Evolutionary conservation across 2,888 invertebrate species (phyloP).

Genomic region (Pogonocherus hispidulus): DNA sequence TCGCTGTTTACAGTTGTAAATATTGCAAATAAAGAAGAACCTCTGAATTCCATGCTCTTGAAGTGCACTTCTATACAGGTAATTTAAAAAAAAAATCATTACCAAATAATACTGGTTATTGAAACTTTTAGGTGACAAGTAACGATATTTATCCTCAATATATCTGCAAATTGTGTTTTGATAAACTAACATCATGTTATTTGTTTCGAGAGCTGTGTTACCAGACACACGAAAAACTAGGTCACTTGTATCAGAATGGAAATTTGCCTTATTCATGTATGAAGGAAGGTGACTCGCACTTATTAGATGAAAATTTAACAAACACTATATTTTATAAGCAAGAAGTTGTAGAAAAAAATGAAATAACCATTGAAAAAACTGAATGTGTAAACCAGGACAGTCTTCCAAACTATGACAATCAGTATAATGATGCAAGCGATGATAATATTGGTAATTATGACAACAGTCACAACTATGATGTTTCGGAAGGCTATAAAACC

Average conservation of each 20-base stretch:
- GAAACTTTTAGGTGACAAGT: slow-evolving; percentile 48
- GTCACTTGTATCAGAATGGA: slow-evolving; percentile 38
- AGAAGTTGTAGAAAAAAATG: slow-evolving; percentile 15
- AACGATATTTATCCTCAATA: slow-evolving; percentile 53
- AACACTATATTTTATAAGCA: slow-evolving; percentile 5
- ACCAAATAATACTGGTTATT: not conserved
- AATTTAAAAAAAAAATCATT: slow-evolving; percentile 11
- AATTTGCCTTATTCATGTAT: slow-evolving; percentile 20
- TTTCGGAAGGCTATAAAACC: not conserved
- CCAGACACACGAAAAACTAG: slow-evolving; percentile 51
- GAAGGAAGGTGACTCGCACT: not conserved
- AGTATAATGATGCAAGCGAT: not conserved
- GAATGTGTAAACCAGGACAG: slow-evolving; percentile 8
- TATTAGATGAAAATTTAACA: not conserved
- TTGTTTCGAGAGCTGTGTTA: slow-evolving; percentile 56
- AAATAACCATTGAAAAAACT: slow-evolving; percentile 12
- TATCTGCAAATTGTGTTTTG: slow-evolving; percentile 57
- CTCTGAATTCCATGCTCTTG: slow-evolving; percentile 48
- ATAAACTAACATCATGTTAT: slow-evolving; percentile 53
- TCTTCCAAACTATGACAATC: slow-evolving; percentile 13
- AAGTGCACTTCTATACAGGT: slow-evolving; percentile 56
- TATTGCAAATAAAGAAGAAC: slow-evolving; percentile 45
- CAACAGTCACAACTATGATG: slow-evolving; percentile 17
- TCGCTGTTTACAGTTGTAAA: slow-evolving; percentile 51
- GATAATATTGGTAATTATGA: slow-evolving; percentile 28